These are phyloP conservation scores for Charaxes varanes DNA, from an alignment of 1,140 invertebrate species.

Conservation along the genomic window DNA sequence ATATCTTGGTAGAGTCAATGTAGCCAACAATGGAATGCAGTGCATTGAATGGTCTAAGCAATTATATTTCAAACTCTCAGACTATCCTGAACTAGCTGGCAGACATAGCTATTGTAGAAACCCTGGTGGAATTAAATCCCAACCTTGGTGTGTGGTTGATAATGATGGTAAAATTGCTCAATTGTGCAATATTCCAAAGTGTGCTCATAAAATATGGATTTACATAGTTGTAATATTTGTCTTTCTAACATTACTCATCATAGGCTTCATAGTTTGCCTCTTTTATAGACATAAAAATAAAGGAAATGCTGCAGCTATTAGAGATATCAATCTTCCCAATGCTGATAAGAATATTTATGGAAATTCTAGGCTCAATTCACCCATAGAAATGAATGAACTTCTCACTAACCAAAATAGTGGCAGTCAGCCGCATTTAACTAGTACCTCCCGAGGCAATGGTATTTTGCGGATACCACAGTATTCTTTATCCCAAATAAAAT, in stretches of 20 bases:
- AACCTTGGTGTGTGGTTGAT: slow-evolving; percentile 95
- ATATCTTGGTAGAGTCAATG: slow-evolving; percentile 86
- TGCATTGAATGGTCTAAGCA: slow-evolving; percentile 91
- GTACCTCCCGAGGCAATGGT: slow-evolving; percentile 72
- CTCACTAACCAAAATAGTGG: slow-evolving; percentile 75
- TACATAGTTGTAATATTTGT: slow-evolving; percentile 74
- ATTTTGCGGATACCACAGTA: slow-evolving; percentile 81
- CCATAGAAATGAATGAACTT: slow-evolving; percentile 86
- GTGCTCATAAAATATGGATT: slow-evolving; percentile 80
- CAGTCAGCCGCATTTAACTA: slow-evolving; percentile 70
- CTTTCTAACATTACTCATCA: slow-evolving; percentile 43
- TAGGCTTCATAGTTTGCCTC: slow-evolving; percentile 59
- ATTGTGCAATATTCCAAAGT: slow-evolving; percentile 89
- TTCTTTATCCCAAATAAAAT: slow-evolving; percentile 86
- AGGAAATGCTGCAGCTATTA: slow-evolving; percentile 76
- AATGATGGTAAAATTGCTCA: slow-evolving; percentile 79
- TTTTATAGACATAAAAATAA: slow-evolving; percentile 74
- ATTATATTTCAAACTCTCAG: slow-evolving; percentile 81
- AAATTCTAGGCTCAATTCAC: slow-evolving; percentile 78
- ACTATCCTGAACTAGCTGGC: slow-evolving; percentile 88
- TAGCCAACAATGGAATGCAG: slow-evolving; percentile 80
- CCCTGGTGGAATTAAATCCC: slow-evolving; percentile 83
- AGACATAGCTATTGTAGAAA: slow-evolving; percentile 95
- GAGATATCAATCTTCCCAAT: slow-evolving; percentile 79
- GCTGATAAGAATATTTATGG: slow-evolving; percentile 88